Percentiles rank a stretch among this genome's conserved stretches.
Evolutionary conservation across 1,140 invertebrate genomes (phyloP).

Genomic region (Neotoxoptera formosana): DNA sequence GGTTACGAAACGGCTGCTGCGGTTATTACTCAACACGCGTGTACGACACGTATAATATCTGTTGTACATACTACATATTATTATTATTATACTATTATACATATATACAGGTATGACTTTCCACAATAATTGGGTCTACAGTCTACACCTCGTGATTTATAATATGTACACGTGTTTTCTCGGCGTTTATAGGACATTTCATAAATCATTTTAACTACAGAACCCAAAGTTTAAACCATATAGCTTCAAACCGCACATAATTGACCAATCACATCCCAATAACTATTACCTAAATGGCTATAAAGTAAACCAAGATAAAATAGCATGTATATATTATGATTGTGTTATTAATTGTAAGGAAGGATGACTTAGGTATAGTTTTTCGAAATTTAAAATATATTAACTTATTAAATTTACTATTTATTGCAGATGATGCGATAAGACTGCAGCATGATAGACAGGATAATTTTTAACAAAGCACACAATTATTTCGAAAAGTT

Average conservation of each 20-base stretch:
- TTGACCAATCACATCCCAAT: background rate
- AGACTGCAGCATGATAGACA: background rate
- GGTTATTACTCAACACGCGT: conserved; percentile 4
- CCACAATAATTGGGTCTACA: background rate
- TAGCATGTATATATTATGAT: background rate
- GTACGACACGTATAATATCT: conserved; percentile 20
- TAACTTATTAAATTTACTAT: background rate
- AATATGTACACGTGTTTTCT: background rate
- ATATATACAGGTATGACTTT: background rate
- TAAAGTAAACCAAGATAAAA: background rate
- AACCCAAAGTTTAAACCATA: background rate
- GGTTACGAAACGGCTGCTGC: background rate
- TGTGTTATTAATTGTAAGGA: background rate
- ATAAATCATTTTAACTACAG: background rate
- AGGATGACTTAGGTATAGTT: no score
- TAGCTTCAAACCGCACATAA: background rate
- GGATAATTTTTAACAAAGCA: no score
- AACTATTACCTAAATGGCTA: background rate
- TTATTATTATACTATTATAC: background rate
- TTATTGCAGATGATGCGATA: background rate
- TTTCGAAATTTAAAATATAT: background rate
- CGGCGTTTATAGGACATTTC: background rate
- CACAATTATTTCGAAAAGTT: no score
- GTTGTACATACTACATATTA: background rate
- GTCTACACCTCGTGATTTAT: background rate